Conservation (phyloP, 2,113 vertebrate species). For the Thryonomys swinderianus region DNA sequence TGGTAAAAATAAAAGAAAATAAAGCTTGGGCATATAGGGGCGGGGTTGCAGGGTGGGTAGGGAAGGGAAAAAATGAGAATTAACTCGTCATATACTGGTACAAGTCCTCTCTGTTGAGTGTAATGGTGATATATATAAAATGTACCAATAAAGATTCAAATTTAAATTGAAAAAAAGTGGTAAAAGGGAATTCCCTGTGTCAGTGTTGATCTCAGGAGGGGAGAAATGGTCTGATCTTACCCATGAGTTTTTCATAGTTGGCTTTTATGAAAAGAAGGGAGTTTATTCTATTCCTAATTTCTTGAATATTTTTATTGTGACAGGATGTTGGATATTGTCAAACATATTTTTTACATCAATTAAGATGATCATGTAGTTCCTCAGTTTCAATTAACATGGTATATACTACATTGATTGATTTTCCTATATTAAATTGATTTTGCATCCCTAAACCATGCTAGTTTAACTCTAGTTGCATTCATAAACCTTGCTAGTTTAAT, state of each 20-base stretch:
- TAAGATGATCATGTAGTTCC: not conserved
- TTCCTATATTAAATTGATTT: not conserved
- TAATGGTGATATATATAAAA: too few species aligned
- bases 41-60: too few species aligned
- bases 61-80: too few species aligned
- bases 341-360: not conserved
- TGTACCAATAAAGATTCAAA: too few species aligned
- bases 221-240: not conserved
- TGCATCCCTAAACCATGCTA: too few species aligned
- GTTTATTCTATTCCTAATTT: not conserved
- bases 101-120: too few species aligned
- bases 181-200: not conserved
- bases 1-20: too few species aligned
- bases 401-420: not conserved
- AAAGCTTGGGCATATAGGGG: too few species aligned
- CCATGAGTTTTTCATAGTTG: not conserved
- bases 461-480: too few species aligned
- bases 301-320: not conserved
- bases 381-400: not conserved
- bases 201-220: not conserved
- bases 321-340: not conserved
- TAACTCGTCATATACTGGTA: too few species aligned
- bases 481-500: not conserved
- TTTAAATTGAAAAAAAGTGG: too few species aligned
- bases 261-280: not conserved